Base-by-base conservation (phyloP, 2,797 vertebrate species). In the Crotalus adamanteus region DNA sequence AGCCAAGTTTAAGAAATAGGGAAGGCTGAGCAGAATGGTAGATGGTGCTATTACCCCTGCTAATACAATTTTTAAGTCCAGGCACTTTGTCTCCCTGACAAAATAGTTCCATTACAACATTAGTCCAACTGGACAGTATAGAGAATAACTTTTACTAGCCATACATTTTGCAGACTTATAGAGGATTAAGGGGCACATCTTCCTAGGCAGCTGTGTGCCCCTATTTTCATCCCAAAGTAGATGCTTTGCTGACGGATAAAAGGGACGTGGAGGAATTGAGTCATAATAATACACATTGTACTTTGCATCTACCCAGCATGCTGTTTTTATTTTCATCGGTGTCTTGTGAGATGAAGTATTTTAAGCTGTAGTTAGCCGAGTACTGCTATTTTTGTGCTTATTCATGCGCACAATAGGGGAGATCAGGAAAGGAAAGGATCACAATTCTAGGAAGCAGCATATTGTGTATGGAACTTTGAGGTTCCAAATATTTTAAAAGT, bases 381-480 rank as follows among this genome's bases (percentile, higher is more conserved):
- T 95, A 95, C 94, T 96, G 96, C 95, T 95, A 95, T 96, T 96
- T 94, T 59, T 6, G 37, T 18, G 42, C 89, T 93, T 92, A 96
- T 96, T 97, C 92, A 94, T 90, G n/a, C 31, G 0, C 92, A 97
- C 96, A 97, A 96, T 96, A 73, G 93, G 87, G 94, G 92, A 90
- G 95, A 96, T 95, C 94, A 88, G 93, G 93, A 94, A 91, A 96
- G 96, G 96, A 97, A 96, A 96, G 92, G 63, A 31, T 73, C 95
- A 97, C 96, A 97, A 97, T 97, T 93, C 55, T 96, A 97, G 97
- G 97, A 97, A 97, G 93, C 93, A 89, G 94, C 91, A 92, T 83
- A 89, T 92, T 96, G 31, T 95, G 92, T 60, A 93, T 92, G 93
- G 86, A 31, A 95, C 37, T 93, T 95, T 93, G 87, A 65, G 59